Base-by-base conservation (phyloP, 1,140 invertebrate species). In the Drosophila asahinai region DNA sequence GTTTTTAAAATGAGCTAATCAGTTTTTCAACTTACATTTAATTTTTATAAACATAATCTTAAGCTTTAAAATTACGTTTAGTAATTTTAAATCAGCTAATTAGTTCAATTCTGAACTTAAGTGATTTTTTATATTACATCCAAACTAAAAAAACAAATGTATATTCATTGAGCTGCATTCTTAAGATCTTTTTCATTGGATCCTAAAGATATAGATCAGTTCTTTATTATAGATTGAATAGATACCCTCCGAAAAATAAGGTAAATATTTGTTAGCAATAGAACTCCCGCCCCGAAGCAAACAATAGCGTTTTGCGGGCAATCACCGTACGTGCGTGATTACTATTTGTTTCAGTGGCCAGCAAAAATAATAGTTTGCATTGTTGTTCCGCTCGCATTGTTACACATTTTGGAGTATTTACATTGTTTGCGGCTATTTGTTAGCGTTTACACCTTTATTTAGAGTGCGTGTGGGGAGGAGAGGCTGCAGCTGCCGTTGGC, bases 401-500 rank as follows among this genome's bases (percentile, higher is more conserved):
- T 57, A 42, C 49, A 25, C 47, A 19, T 14, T 55, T 42, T 55
- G 25, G 7, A 63, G 30, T 63, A 54, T 63, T 63, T 71, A 49
- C 43, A 36, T 42, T 62, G 66, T 55, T 57, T 57, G 54, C 54
- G 54, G 54, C 54, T 62, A 43, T 42, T 61, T 62, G 57, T 61
- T 45, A 63, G 57, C 38, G 22, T 33, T 66, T 66, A 66, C 63
- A 63, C 63, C 40, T 66, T 66, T 66, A 36, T 66, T 63, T 72
- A 12, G 63, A 27, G 30, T 57, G 63, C 17, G n/a, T 60, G 22
- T 38, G 65, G 30, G 60, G 51, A 45, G 43, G 33, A 64, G 72
- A 78, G 65, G 76, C 76, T 78, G 73, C 68, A 80, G 73, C 79
- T 61, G 83, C 70, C 68, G 77, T 79, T 80, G 65, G 77, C 67